Percentiles rank a stretch among this genome's conserved stretches.
phyloP scores from a whole-genome alignment of 2,888 invertebrate species.

The Eupithecia abbreviata region DNA sequence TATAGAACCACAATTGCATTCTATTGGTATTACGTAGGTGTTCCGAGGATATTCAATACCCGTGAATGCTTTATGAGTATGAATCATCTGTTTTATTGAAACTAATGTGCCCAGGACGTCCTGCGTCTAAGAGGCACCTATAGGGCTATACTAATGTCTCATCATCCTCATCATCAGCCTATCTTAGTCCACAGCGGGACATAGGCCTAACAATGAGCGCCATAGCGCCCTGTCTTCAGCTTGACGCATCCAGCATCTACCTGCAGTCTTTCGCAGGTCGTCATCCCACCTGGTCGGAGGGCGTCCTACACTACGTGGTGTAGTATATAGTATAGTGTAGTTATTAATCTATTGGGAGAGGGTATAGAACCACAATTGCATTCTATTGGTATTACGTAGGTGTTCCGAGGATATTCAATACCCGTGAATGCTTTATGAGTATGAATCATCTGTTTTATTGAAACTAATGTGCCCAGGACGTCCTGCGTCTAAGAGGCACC shows the following conservation, averaged over 20 bases:
- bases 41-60: constrained; percentile 8
- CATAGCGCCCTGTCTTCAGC: too few relatives aligned
- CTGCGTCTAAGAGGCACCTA: constrained; percentile 23
- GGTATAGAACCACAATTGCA: not conserved
- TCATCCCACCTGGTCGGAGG: too few relatives aligned
- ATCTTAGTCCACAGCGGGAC: too few relatives aligned
- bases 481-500: constrained; percentile 25
- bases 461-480: constrained; percentile 42
- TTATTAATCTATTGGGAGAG: too few relatives aligned
- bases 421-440: not conserved
- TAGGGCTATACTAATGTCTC: not conserved
- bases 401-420: constrained; percentile 9
- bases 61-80: constrained; percentile 2
- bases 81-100: constrained; percentile 39
- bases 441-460: constrained; percentile 38
- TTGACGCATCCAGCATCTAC: too few relatives aligned
- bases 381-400: not conserved
- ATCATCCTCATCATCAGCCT: too few relatives aligned
- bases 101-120: constrained; percentile 41
- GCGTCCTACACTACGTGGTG: too few relatives aligned
- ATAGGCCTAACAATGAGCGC: too few relatives aligned
- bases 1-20: not conserved
- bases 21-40: not conserved
- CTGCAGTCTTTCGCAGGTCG: too few relatives aligned
- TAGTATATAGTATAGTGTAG: too few relatives aligned